A percentile compares a stretch with the other conserved stretches of the same genome.
phyloP scores from a whole-genome alignment of 2,888 invertebrate genomes.

The Steinernema scapterisci region DNA sequence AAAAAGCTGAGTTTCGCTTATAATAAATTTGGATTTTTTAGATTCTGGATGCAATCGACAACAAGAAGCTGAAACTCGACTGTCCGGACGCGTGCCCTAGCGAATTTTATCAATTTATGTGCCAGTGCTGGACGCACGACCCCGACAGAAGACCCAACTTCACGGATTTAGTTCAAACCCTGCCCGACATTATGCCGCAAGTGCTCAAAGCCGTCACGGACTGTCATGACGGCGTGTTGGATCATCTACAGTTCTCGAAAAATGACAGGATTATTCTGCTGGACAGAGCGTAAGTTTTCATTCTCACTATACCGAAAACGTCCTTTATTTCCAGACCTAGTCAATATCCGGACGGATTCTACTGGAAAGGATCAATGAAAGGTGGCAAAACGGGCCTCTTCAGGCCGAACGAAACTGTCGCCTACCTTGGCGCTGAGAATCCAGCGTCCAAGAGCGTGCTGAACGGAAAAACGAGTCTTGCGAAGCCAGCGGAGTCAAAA shows the following conservation, averaged over 20 bases:
- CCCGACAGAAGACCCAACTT: slow-evolving; percentile 86
- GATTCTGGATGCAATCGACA: slow-evolving; percentile 91
- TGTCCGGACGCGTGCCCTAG: slow-evolving; percentile 84
- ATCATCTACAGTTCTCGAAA: slow-evolving; percentile 81
- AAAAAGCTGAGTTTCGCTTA: neutral
- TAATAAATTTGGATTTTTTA: slow-evolving; percentile 51
- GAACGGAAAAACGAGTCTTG: slow-evolving; percentile 8
- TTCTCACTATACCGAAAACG: neutral
- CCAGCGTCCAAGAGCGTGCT: slow-evolving; percentile 39
- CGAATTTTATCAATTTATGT: slow-evolving; percentile 87
- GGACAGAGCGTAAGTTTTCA: slow-evolving; percentile 75
- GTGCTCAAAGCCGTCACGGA: slow-evolving; percentile 84
- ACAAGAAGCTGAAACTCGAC: slow-evolving; percentile 70
- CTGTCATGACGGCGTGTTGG: slow-evolving; percentile 73
- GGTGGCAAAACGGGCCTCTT: slow-evolving; percentile 91
- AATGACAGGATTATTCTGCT: slow-evolving; percentile 91
- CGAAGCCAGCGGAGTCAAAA: neutral
- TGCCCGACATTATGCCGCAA: slow-evolving; percentile 84
- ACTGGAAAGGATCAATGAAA: slow-evolving; percentile 89
- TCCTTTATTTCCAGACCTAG: slow-evolving; percentile 50
- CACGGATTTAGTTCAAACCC: slow-evolving; percentile 78
- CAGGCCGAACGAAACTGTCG: slow-evolving; percentile 85
- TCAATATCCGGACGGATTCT: slow-evolving; percentile 61
- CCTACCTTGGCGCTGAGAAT: slow-evolving; percentile 79
- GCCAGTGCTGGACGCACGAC: slow-evolving; percentile 94